Conservation (phyloP, 1,140 invertebrate species). For the Samia ricini region DNA sequence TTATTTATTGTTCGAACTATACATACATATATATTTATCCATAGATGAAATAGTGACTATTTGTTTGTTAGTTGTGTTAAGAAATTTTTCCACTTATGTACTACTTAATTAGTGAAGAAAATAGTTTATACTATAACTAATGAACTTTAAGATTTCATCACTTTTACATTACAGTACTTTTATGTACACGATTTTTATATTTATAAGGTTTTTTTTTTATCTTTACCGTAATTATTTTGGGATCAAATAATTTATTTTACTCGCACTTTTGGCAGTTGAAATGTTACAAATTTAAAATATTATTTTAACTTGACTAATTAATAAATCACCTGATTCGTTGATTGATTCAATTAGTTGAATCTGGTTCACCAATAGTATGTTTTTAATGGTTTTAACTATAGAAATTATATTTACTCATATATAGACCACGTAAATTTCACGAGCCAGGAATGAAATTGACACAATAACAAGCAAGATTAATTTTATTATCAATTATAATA, state of each 20-base stretch:
- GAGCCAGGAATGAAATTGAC: too few relatives aligned
- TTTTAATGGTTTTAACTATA: too few relatives aligned
- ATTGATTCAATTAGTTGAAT: too few relatives aligned
- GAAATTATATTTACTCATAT: too few relatives aligned
- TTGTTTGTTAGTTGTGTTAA: slow-evolving; percentile 25
- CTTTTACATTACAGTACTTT: slow-evolving; percentile 29
- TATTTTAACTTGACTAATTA: too few relatives aligned
- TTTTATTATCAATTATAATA: too few relatives aligned
- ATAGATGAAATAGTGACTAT: slow-evolving; percentile 15
- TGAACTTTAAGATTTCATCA: slow-evolving; percentile 34
- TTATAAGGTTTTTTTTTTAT: not conserved
- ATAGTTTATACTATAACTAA: slow-evolving; percentile 54
- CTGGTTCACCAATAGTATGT: too few relatives aligned
- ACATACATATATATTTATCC: not conserved
- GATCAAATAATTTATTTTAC: slow-evolving; percentile 54
- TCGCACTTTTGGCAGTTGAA: not conserved
- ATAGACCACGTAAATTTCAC: too few relatives aligned
- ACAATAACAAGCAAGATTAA: too few relatives aligned
- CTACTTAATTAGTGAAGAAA: slow-evolving; percentile 52
- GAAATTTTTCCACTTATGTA: slow-evolving; percentile 44
- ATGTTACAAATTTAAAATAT: too few relatives aligned
- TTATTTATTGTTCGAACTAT: not conserved
- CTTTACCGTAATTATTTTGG: slow-evolving; percentile 44
- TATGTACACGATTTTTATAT: not conserved
- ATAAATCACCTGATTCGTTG: too few relatives aligned